phyloP scores from a whole-genome alignment of 35 echinoderm and acorn worm species.

The Hemicentrotus pulcherrimus region DNA sequence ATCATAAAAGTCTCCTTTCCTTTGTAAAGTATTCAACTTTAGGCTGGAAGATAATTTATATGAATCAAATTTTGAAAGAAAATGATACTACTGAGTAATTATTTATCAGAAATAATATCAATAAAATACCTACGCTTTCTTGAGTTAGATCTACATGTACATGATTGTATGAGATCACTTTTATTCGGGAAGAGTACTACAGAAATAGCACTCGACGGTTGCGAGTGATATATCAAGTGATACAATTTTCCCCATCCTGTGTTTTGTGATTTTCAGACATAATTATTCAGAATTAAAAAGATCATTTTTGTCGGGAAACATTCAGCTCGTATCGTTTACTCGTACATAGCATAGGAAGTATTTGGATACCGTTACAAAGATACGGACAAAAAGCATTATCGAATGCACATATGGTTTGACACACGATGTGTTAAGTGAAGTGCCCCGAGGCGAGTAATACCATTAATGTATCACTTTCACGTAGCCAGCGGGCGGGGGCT shows the following conservation, averaged over 20 bases:
- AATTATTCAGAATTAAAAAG: not conserved
- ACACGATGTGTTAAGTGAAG: slow-evolving; percentile 21
- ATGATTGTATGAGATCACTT: too few species aligned
- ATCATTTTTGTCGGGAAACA: not conserved
- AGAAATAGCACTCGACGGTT: not conserved
- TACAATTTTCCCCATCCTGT: not conserved
- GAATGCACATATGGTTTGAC: not conserved
- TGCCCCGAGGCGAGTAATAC: not conserved
- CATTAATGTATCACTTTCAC: slow-evolving; percentile 39
- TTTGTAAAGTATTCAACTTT: too few species aligned
- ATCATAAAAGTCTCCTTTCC: too few species aligned
- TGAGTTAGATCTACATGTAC: not conserved
- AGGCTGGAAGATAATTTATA: too few species aligned
- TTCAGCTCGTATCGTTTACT: not conserved
- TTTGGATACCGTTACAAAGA: not conserved
- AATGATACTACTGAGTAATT: not conserved
- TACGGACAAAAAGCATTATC: not conserved
- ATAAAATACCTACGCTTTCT: not conserved
- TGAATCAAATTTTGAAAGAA: too few species aligned
- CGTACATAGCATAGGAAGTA: not conserved
- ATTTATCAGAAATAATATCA: not conserved
- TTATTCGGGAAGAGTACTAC: not conserved
- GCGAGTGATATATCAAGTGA: not conserved
- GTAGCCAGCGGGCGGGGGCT: not conserved
- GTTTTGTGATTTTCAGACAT: not conserved